A percentile compares a stretch with the other conserved stretches of the same genome.
Evolutionary conservation across 2,113 vertebrate genomes (phyloP).

Genomic region (Anolis sagrei): DNA sequence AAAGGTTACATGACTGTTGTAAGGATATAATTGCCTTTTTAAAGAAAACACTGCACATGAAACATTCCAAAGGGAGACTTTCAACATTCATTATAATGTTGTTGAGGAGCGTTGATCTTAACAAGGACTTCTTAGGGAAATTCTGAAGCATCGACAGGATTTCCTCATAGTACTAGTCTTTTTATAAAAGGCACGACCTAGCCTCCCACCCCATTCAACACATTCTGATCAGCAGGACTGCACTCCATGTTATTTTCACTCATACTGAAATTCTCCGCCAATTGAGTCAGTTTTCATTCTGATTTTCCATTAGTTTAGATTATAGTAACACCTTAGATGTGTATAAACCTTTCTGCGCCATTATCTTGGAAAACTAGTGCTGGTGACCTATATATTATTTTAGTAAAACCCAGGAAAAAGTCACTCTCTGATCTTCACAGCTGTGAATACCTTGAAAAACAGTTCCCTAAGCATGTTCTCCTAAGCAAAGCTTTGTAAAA

Average conservation of each 20-base stretch:
- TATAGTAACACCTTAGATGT: background rate
- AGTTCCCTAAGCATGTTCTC: background rate
- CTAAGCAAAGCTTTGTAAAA: background rate
- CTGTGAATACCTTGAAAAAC: background rate
- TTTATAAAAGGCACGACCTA: background rate
- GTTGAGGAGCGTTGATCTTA: background rate
- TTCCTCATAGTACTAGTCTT: background rate
- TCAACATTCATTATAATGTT: background rate
- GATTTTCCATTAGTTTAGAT: background rate
- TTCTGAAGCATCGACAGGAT: background rate
- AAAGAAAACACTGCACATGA: background rate
- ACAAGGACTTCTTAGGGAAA: background rate
- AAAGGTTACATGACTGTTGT: background rate
- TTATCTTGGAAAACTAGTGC: background rate
- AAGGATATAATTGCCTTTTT: background rate
- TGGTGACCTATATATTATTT: background rate
- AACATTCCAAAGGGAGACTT: background rate
- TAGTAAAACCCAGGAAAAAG: background rate
- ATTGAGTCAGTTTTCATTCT: background rate
- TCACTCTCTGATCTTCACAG: background rate
- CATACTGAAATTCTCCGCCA: background rate
- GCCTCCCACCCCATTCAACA: too few relatives aligned
- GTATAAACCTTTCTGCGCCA: background rate
- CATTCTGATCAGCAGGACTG: background rate
- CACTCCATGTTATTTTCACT: background rate